A percentile compares a stretch with the other conserved stretches of the same genome.
Conservation (phyloP, 2,888 invertebrate genomes). For the Tenthredo mesomela region DNA sequence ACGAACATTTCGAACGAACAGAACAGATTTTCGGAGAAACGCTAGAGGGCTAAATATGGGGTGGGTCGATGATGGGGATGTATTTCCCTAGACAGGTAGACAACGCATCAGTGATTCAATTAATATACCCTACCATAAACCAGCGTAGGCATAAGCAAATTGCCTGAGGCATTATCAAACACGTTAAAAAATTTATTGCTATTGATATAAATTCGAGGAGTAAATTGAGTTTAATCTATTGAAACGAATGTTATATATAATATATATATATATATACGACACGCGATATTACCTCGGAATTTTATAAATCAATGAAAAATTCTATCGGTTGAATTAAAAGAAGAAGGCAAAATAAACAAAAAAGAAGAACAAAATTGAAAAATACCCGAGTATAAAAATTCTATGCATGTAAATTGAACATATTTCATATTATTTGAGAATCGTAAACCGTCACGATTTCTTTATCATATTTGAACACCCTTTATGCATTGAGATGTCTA, state of each 20-base stretch:
- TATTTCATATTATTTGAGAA: neutral
- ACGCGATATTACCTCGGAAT: neutral
- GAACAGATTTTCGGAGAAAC: neutral
- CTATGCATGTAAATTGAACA: neutral
- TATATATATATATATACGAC: no score
- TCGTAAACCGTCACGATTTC: neutral
- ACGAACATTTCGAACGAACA: neutral
- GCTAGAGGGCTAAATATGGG: neutral
- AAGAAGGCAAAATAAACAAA: neutral
- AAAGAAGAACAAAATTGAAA: neutral
- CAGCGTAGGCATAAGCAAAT: neutral
- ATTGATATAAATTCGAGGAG: constrained; percentile 12
- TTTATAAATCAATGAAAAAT: neutral
- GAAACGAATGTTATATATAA: neutral
- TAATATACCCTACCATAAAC: constrained; percentile 1
- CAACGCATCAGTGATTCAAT: constrained; percentile 45
- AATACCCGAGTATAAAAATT: no score
- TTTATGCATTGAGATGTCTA: neutral
- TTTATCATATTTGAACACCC: neutral
- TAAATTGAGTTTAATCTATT: constrained; percentile 4
- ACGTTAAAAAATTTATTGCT: constrained; percentile 35
- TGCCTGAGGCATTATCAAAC: constrained; percentile 30
- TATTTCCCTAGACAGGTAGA: constrained; percentile 28
- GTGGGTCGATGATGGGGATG: neutral
- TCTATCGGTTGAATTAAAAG: neutral